Evolutionary conservation across 2,113 vertebrate genomes (phyloP).

Genomic region (Cepphus grylle): DNA sequence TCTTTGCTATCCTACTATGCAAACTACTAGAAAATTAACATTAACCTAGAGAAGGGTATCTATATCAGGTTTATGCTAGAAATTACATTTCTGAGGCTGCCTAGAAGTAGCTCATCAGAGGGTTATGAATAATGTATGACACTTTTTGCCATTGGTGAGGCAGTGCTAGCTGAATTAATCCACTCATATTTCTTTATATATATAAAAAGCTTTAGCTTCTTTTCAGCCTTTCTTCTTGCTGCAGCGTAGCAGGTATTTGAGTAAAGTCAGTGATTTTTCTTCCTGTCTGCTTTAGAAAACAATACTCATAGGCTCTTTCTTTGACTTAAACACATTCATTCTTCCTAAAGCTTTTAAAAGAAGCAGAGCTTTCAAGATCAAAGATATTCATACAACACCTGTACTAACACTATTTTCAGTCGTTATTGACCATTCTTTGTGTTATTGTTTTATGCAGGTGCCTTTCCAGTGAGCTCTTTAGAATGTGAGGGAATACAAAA

Average conservation of each 20-base stretch:
- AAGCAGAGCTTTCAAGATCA: conserved; percentile 75
- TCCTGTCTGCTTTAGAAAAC: conserved; percentile 70
- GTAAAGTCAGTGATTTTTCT: conserved; percentile 66
- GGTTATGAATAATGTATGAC: conserved; percentile 58
- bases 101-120: conserved; percentile 41
- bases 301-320: conserved; percentile 63
- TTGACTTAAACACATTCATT: conserved; percentile 70
- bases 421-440: conserved; percentile 74
- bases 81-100: conserved; percentile 12
- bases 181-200: not conserved
- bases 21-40: not conserved
- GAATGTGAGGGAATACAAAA: conserved; percentile 64
- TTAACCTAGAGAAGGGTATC: not conserved
- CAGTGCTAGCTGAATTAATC: conserved; percentile 47
- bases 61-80: conserved; percentile 14
- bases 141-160: conserved; percentile 11
- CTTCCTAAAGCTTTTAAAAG: conserved; percentile 75
- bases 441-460: conserved; percentile 74
- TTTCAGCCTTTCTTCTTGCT: conserved; percentile 54
- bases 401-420: conserved; percentile 74
- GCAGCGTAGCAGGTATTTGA: conserved; percentile 19
- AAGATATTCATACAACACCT: conserved; percentile 76
- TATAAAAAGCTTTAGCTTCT: not conserved
- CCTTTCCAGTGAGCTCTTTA: conserved; percentile 60
- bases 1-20: not conserved